phyloP scores from a whole-genome alignment of 53 echinoderm and acorn worm genomes.

The Temnopleurus reevesii region DNA sequence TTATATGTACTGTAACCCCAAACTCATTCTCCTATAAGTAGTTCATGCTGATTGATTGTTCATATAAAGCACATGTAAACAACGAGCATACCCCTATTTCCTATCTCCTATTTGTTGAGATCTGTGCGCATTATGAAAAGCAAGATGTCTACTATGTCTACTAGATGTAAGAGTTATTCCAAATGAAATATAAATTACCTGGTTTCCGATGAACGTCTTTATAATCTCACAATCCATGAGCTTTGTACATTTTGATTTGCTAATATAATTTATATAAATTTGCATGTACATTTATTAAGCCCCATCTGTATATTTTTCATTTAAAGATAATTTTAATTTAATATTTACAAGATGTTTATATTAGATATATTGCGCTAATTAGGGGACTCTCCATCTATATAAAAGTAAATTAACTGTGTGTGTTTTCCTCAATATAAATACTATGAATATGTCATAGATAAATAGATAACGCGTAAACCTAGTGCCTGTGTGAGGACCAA shows the following conservation, averaged over 20 bases:
- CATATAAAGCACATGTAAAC: neutral
- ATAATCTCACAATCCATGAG: neutral
- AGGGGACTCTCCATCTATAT: no score
- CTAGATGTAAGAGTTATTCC: neutral
- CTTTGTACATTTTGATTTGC: neutral
- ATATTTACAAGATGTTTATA: no score
- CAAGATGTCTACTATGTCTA: no score
- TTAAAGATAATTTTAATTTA: no score
- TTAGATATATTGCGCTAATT: no score
- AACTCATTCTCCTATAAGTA: neutral
- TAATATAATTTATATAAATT: neutral
- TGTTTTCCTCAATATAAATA: no score
- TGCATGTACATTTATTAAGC: neutral
- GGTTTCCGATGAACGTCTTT: neutral
- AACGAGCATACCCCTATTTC: neutral
- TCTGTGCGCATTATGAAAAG: neutral
- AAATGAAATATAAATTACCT: neutral
- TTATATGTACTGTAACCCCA: neutral
- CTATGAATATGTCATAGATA: no score
- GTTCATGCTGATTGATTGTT: no score
- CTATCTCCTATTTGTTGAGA: neutral
- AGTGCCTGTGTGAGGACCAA: no score
- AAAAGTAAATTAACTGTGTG: no score
- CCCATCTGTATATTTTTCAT: no score
- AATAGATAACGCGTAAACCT: no score